Conservation (phyloP, 2,113 vertebrate genomes). For the Paralichthys olivaceus region DNA sequence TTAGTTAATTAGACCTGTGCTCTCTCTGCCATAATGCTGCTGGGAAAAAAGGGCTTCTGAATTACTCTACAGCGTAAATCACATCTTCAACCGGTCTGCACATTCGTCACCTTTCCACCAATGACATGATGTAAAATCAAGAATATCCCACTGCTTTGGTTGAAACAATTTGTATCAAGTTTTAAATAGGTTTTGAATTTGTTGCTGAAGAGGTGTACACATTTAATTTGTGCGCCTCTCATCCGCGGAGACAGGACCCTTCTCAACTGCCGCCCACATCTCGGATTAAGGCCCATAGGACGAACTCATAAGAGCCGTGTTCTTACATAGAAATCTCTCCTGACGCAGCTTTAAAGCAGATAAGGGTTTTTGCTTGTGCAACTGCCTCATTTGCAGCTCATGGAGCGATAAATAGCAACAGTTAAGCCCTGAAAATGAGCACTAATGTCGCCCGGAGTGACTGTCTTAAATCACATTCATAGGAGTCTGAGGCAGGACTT, state of each 20-base stretch:
- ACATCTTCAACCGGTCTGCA: not conserved
- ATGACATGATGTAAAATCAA: not conserved
- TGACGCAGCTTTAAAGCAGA: conserved; percentile 34
- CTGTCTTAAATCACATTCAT: conserved; percentile 63
- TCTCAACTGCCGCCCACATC: not conserved
- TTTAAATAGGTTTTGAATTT: not conserved
- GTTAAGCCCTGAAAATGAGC: conserved; percentile 59
- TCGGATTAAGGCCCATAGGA: conserved; percentile 19
- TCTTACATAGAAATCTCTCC: conserved; percentile 32
- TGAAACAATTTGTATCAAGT: not conserved
- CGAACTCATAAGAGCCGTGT: not conserved
- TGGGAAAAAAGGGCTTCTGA: not conserved
- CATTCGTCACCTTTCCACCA: not conserved
- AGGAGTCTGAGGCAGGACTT: conserved; percentile 56
- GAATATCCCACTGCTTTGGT: not conserved
- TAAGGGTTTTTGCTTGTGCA: conserved; percentile 44
- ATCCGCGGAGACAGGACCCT: not conserved
- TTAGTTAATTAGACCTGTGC: conserved; percentile 1
- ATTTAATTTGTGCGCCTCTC: not conserved
- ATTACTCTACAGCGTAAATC: not conserved
- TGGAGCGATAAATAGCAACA: conserved; percentile 52
- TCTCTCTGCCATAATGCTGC: not conserved
- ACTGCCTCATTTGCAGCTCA: conserved; percentile 59
- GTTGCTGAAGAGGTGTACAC: not conserved
- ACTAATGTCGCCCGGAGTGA: conserved; percentile 52